These are phyloP conservation scores for Chaunax sp. DNA, from an alignment of 2,797 vertebrate genomes.

Conservation along the genomic window DNA sequence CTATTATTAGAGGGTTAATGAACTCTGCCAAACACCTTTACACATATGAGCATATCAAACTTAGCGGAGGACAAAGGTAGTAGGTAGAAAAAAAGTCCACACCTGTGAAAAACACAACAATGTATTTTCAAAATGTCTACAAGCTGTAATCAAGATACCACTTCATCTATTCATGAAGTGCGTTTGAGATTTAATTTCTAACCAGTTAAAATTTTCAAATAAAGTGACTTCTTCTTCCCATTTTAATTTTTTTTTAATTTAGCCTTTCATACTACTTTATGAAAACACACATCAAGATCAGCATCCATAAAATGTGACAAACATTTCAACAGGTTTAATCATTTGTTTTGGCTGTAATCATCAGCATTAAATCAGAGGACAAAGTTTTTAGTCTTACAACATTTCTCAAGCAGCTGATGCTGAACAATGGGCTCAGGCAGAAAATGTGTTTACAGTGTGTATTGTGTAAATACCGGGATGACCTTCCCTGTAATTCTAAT, in stretches of 20 bases:
- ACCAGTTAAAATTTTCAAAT: background rate
- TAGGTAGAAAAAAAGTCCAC: background rate
- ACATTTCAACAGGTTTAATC: slow-evolving; percentile 5
- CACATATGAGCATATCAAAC: slow-evolving; percentile 42
- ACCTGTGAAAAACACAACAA: background rate
- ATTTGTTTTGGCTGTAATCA: background rate
- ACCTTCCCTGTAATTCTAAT: slow-evolving; percentile 12
- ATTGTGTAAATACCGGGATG: background rate
- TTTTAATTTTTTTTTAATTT: background rate
- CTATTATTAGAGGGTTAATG: slow-evolving; percentile 82
- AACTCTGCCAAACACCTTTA: slow-evolving; percentile 59
- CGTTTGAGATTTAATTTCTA: background rate
- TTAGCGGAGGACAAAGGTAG: slow-evolving; percentile 8
- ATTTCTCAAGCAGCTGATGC: background rate
- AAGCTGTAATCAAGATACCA: background rate
- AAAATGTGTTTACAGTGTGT: background rate
- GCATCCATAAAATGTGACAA: slow-evolving; percentile 1
- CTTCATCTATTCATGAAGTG: background rate
- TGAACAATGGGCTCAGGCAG: slow-evolving; percentile 13
- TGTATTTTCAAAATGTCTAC: background rate
- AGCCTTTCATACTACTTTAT: background rate
- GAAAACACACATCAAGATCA: background rate
- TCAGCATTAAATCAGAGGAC: background rate
- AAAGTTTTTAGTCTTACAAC: background rate
- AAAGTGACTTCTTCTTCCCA: background rate